Base-by-base conservation (phyloP, 2,113 vertebrate species). In the Axis porcinus region DNA sequence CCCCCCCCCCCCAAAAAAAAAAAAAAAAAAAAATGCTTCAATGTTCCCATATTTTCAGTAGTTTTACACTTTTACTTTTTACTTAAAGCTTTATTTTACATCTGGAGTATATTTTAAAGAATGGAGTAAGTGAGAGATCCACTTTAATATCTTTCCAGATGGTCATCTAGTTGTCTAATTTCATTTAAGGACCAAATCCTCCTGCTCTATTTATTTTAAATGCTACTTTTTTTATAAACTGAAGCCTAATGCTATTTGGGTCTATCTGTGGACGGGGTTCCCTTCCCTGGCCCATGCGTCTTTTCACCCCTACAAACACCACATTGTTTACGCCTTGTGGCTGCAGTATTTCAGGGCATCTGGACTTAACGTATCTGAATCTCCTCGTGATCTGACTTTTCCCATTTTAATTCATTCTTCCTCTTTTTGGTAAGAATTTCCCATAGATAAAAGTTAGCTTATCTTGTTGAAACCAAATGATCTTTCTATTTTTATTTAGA, bases 391-490 rank as follows among this genome's bases (percentile, higher is more conserved):
- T 47, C 16, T 91, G 40, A 92, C 81, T n/a, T 82, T 60, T 86
- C 23, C 36, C 84, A 76, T 55, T 11, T 55, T 58, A n/a, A 52
- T 60, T 84, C 28, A 2, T 58, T 28, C 28, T 96, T 85, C 25
- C 16, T 85, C 85, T 74, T 45, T 79, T 45, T 79, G 4, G 33
- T 83, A 84, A 91, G 60, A 96, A 96, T 6, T 30, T 90, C n/a
- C 15, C n/a, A 52, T 5, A 64, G 50, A 52, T 82, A 62, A 78
- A 91, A 82, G 50, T 90, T 13, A 96, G 7, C 21, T 45, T 89
- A 84, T 55, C 30, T 83, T 70, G 2, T 85, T 57, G 45, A 93
- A 93, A 85, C 28, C 6, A 62, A 90, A 27, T 54, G 45, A 23
- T 60, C 43, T 89, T 78, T 54, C 36, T 76, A 45, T 60, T 82